Evolutionary conservation across 2,113 vertebrate genomes (phyloP), one percentile per base, ranked within the genome.

Genomic region (Corythaeola cristata): DNA sequence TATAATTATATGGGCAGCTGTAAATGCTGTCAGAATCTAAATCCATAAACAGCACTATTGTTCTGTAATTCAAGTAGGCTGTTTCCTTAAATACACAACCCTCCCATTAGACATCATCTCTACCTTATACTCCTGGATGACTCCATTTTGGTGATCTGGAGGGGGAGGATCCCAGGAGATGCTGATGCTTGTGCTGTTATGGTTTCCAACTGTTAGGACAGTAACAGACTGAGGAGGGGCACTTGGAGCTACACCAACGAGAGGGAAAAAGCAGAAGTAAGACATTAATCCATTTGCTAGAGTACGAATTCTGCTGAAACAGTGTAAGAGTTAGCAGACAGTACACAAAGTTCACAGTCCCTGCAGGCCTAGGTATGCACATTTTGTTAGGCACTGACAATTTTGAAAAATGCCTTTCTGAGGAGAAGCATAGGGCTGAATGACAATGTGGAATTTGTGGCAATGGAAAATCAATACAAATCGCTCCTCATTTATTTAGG

Each of bases 61-160:
- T 33, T 84, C 63, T 52, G 68, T 75, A 91, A 94, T 45, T 75
- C 73, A 66, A 55, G 32, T 53, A 85, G 26, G 17, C 45, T 71
- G 27, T 53, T 96, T 85, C 17, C 45, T 78, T 24, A n/a, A 85
- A 71, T 26, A 81, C 59, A 73, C 37, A 92, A 20, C 72, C 60
- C 45, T 76, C 23, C 53, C 67, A 56, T 15, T 68, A 68, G 24
- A 44, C 11, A 35, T 16, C 0, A 0, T 39, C 71, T 83, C 50
- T 96, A 99, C 99, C 99, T 99, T 99, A 94, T 99, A 99, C 94
- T 99, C 99, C 96, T 99, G 99, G 96, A 99, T 99, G 91, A 99
- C 98, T 97, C 99, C 99, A 50, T 99, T 99, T 97, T 99, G 99
- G 96, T 99, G 99, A 96, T 99, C 99, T 8, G 98, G 97, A 59